A percentile compares a stretch with the other conserved stretches of the same genome.
phyloP scores from a whole-genome alignment of 1,140 invertebrate species.

The Zaprionus kolodkinae region DNA sequence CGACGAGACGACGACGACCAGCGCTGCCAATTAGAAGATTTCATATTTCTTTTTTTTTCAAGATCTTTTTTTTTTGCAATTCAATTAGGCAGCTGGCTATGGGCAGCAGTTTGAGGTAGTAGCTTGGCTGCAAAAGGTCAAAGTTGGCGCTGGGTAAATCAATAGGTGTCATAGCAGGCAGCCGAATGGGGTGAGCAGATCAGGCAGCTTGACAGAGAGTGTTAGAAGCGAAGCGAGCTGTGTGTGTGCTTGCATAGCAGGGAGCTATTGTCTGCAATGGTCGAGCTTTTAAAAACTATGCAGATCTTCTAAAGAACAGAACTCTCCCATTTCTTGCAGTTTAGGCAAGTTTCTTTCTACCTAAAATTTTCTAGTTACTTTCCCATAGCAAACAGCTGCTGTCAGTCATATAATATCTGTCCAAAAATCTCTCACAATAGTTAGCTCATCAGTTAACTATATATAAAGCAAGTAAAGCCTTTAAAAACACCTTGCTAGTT shows the following conservation, averaged over 20 bases:
- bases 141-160: not conserved
- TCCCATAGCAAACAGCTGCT: conserved; percentile 1
- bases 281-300: not conserved
- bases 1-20: conserved; percentile 40
- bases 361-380: no score
- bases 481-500: not conserved
- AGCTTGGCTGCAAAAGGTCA: conserved; percentile 20
- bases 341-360: not conserved
- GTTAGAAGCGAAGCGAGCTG: no score
- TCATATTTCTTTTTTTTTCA: conserved; percentile 62
- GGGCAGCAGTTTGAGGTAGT: not conserved
- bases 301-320: no score
- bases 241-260: not conserved
- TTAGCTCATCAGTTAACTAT: no score
- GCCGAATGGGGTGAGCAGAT: not conserved
- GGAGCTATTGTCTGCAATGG: not conserved
- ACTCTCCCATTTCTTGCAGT: no score
- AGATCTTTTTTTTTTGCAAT: conserved; percentile 51
- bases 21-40: conserved; percentile 74
- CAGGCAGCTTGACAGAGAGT: not conserved
- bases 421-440: no score
- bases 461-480: not conserved
- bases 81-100: conserved; percentile 55
- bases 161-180: not conserved
- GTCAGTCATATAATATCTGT: not conserved